Conservation (phyloP, 2,113 vertebrate species). For the Orthochromis indermauri region DNA sequence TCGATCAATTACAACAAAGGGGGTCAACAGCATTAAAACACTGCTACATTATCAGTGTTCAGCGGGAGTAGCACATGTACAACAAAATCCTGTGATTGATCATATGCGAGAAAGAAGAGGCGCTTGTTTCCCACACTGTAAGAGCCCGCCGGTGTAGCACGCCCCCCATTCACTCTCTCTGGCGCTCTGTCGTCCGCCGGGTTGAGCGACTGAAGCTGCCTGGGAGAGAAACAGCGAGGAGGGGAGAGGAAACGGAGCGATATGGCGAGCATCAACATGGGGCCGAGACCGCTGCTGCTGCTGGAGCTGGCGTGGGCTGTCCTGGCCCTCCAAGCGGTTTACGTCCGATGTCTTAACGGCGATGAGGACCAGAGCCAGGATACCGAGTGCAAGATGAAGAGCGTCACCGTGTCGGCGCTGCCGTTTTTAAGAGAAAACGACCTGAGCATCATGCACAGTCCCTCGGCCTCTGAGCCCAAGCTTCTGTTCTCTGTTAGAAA, state of each 20-base stretch:
- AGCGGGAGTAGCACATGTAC: neutral
- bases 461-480: constrained; percentile 97
- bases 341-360: constrained; percentile 47
- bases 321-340: neutral
- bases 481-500: constrained; percentile 97
- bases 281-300: constrained; percentile 29
- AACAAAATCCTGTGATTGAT: neutral
- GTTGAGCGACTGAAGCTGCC: constrained; percentile 5
- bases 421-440: constrained; percentile 96
- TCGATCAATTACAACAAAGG: constrained; percentile 29
- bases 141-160: constrained; percentile 15
- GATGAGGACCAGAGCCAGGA: constrained; percentile 84
- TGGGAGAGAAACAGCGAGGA: neutral
- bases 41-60: neutral
- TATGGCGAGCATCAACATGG: constrained; percentile 64
- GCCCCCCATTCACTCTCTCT: neutral
- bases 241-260: constrained; percentile 28
- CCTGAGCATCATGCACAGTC: constrained; percentile 98
- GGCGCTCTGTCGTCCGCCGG: constrained; percentile 8
- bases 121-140: constrained; percentile 28
- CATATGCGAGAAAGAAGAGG: neutral
- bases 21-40: constrained; percentile 20
- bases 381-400: constrained; percentile 94
- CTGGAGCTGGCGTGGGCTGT: constrained; percentile 38
- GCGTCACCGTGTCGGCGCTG: constrained; percentile 96